Base-by-base conservation (phyloP, 2,113 vertebrate species). In the Salvelinus alpinus region DNA sequence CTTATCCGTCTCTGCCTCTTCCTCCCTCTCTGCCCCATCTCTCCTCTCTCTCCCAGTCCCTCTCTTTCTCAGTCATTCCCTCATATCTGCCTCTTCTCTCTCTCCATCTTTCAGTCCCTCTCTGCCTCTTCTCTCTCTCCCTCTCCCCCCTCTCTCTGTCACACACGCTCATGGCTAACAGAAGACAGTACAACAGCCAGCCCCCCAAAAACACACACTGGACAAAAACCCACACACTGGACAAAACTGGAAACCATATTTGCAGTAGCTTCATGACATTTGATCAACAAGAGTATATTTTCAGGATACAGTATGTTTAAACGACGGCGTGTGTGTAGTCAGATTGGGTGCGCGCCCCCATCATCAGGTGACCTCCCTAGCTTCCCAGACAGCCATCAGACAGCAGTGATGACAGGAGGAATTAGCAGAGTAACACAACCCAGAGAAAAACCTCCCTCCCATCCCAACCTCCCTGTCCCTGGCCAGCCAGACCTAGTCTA, bases 81-180 rank as follows among this genome's bases (percentile, higher is more conserved):
- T 82, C 91, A 88, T 87, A 81, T 73, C 87, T 80, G 79, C 81
- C 82, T 85, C 86, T 88, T 89, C 85, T 87, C 88, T 70, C 80
- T 89, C 89, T 91, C 86, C 87, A 91, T 88, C 92, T 91, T 92
- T 92, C 90, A 89, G 88, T 88, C 86, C 77, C 78, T 48, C 70
- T 38, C 78, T 70, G 86, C 88, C 87, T 85, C 48, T 1, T n/a
- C 69, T 24, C 44, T 75, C 29, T 1, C 76, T 11, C 67, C 78
- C 76, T 11, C 64, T 77, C 67, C 34, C 69, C 67, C 71, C 64
- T 74, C 75, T 57, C 69, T 16, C 64, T 3, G 57, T n/a, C 74
- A 70, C 48, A 67, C 72, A 51, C 66, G 64, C 72, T 25, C 60
- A 75, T 38, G 38, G 8, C 8, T 38, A 9, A 38, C 8, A 38